Conservation (phyloP, 1,140 invertebrate species). For the Condylostylus longicornis region DNA sequence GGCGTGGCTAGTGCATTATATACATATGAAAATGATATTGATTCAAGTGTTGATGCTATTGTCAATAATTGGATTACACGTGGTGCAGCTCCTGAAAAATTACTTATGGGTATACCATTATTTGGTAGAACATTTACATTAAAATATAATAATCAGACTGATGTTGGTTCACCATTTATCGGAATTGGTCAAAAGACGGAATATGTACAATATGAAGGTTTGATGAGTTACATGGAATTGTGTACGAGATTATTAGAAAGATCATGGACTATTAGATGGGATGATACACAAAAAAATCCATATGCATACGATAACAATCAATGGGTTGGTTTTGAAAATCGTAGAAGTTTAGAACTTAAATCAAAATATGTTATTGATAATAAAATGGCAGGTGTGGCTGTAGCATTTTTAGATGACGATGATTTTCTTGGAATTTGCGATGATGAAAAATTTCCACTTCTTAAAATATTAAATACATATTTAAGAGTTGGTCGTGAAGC, state of each 20-base stretch:
- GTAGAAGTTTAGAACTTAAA: slow-evolving; percentile 28
- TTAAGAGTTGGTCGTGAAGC: no score
- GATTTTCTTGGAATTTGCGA: slow-evolving; percentile 36
- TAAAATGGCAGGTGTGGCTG: slow-evolving; percentile 41
- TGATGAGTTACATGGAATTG: slow-evolving; percentile 63
- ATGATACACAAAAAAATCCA: slow-evolving; percentile 23
- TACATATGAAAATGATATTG: no score
- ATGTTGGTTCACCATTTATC: slow-evolving; percentile 38
- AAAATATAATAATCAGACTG: slow-evolving; percentile 27
- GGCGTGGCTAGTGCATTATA: no score
- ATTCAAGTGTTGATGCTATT: no score
- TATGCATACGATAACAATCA: slow-evolving; percentile 29
- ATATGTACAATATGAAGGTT: slow-evolving; percentile 52
- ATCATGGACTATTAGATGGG: slow-evolving; percentile 11
- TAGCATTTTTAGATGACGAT: slow-evolving; percentile 47
- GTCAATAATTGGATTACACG: no score
- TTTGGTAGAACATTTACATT: slow-evolving; percentile 55
- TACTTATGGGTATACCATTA: slow-evolving; percentile 50
- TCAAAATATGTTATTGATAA: slow-evolving; percentile 23
- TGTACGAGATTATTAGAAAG: slow-evolving; percentile 20
- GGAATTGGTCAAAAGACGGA: slow-evolving; percentile 46
- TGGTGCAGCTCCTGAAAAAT: slow-evolving; percentile 43
- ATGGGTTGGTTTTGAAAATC: slow-evolving; percentile 34
- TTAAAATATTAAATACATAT: slow-evolving; percentile 26
- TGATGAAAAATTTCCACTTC: slow-evolving; percentile 32